Base-by-base conservation (phyloP, 2,797 vertebrate genomes). In the Sebastes flavidus region DNA sequence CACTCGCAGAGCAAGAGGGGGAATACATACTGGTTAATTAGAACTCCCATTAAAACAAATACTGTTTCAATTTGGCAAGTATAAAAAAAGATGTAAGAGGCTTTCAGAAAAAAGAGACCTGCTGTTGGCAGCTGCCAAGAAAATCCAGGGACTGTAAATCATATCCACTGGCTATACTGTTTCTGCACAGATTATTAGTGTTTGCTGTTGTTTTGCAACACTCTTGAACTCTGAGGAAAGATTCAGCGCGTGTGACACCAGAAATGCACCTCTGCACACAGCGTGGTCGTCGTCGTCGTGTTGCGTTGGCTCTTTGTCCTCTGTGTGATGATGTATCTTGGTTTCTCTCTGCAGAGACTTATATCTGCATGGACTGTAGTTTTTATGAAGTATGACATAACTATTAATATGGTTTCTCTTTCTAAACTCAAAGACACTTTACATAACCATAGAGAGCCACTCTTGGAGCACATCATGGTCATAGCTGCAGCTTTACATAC, bases 21-120 rank as follows among this genome's bases (percentile, higher is more conserved):
- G 93, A 90, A 93, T 90, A 93, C 92, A 93, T 89, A 93, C 89
- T 94, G 93, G 93, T 95, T 96, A 96, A 95, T 96, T 95, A 96
- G 94, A 95, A 94, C 91, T 95, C 92, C 93, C 93, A 95, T 96
- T 96, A 96, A 96, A 96, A 94, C 94, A 94, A 94, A 95, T 94
- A 94, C 94, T 94, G 92, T 95, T 95, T 96, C 94, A 93, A 95
- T 95, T 95, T 95, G 95, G 92, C 93, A 95, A 95, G 92, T 93
- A 92, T 94, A 94, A 95, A 95, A 95, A 94, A 92, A 94, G 84
- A 90, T 91, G 90, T 95, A 95, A 96, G 95, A 95, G 93, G 95
- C 94, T 96, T 96, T 95, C 84, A 87, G 92, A 91, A 93, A 94
- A 91, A 89, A 89, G 85, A 92, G 91, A 94, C 92, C 94, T 94